A percentile compares a stretch with the other conserved stretches of the same genome.
Evolutionary conservation across 2,888 invertebrate genomes (phyloP).

Genomic region (Melieria picta): DNA sequence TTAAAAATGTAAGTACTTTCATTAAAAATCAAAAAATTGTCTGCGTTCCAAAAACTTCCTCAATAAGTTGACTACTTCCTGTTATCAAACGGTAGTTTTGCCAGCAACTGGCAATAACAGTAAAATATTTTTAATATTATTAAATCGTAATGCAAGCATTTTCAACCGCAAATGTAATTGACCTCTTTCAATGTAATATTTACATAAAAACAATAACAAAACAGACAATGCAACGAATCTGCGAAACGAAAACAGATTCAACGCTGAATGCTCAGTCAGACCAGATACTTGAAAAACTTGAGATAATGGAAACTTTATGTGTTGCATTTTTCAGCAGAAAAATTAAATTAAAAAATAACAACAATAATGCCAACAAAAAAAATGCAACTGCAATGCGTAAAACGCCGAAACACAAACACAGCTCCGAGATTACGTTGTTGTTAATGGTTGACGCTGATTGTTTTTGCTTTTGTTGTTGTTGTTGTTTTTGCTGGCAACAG

Average conservation of each 20-base stretch:
- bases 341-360: not conserved
- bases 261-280: not conserved
- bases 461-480: not conserved
- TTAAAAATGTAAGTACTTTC: no score
- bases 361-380: not conserved
- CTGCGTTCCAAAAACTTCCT: no score
- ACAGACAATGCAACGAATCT: conserved; percentile 9
- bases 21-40: no score
- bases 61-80: no score
- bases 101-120: no score
- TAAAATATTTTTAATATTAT: no score
- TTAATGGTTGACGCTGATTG: not conserved
- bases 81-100: no score
- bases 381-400: not conserved
- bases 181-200: conserved; percentile 34
- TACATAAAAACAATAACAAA: conserved; percentile 49
- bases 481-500: not conserved
- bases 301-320: conserved; percentile 37
- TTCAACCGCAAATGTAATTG: conserved; percentile 26
- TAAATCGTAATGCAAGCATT: no score
- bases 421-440: not conserved
- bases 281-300: conserved; percentile 3
- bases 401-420: not conserved
- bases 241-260: not conserved
- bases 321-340: conserved; percentile 20